Conservation (phyloP, 2,113 vertebrate species). For the Taurulus bubalis region DNA sequence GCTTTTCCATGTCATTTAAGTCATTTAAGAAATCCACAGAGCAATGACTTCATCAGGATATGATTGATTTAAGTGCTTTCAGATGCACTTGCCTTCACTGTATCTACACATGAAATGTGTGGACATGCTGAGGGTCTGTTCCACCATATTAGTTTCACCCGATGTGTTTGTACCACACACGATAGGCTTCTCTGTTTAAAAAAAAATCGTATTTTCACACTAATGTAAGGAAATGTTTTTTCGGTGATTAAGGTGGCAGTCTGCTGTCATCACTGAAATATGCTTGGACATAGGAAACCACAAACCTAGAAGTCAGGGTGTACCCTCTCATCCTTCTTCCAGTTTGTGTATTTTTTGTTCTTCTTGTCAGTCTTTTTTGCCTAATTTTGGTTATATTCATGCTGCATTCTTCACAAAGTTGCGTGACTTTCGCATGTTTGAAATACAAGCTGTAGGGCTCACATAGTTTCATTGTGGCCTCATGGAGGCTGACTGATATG, state of each 20-base stretch:
- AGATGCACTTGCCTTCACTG: slow-evolving; percentile 42
- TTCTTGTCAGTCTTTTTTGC: background rate
- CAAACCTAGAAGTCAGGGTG: background rate
- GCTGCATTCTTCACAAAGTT: slow-evolving; percentile 1
- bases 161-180: slow-evolving; percentile 23
- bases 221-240: background rate
- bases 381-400: background rate
- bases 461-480: slow-evolving; percentile 21
- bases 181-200: background rate
- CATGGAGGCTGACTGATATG: slow-evolving; percentile 17
- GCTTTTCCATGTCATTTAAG: slow-evolving; percentile 31
- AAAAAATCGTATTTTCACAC: background rate
- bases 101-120: slow-evolving; percentile 19
- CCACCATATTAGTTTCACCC: slow-evolving; percentile 33
- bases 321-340: background rate
- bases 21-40: slow-evolving; percentile 28
- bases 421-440: background rate
- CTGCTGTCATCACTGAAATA: background rate
- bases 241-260: background rate
- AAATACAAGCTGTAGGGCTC: slow-evolving; percentile 17
- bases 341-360: background rate
- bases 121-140: slow-evolving; percentile 16
- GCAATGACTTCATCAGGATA: slow-evolving; percentile 48
- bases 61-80: slow-evolving; percentile 59
- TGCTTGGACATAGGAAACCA: background rate